These are phyloP conservation scores for Taeniopygia guttata DNA, from an alignment of 2,797 vertebrate genomes.

Conservation along the genomic window DNA sequence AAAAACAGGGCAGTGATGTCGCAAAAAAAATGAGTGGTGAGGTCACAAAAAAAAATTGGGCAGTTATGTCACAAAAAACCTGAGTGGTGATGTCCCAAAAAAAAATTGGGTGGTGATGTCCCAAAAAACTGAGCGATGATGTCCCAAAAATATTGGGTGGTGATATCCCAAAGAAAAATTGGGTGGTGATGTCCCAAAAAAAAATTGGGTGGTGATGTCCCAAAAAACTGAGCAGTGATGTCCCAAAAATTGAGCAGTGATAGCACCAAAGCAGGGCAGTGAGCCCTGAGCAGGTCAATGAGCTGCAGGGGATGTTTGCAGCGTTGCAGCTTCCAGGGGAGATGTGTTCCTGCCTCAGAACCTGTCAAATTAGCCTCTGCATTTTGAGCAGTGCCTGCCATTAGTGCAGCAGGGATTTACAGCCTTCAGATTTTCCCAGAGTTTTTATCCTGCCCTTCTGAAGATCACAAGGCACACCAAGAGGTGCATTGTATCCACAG, in stretches of 20 bases:
- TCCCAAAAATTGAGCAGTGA: rapidly evolving
- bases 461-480: background rate
- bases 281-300: background rate
- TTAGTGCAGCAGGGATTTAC: background rate
- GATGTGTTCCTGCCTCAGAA: rapidly evolving
- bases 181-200: too few species aligned
- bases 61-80: too few species aligned
- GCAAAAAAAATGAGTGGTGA: too few species aligned
- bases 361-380: background rate
- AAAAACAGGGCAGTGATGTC: too few species aligned
- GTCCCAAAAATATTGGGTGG: too few species aligned
- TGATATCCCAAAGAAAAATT: too few species aligned
- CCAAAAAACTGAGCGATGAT: too few species aligned
- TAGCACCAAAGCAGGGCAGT: rapidly evolving
- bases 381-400: background rate
- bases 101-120: too few species aligned
- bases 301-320: background rate
- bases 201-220: too few species aligned
- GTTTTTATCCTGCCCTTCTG: background rate
- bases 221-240: background rate
- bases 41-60: too few species aligned
- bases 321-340: background rate
- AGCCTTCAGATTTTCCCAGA: background rate
- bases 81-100: too few species aligned
- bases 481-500: background rate